Evolutionary conservation across 2,797 vertebrate genomes (phyloP).

Genomic region (Erithacus rubecula): DNA sequence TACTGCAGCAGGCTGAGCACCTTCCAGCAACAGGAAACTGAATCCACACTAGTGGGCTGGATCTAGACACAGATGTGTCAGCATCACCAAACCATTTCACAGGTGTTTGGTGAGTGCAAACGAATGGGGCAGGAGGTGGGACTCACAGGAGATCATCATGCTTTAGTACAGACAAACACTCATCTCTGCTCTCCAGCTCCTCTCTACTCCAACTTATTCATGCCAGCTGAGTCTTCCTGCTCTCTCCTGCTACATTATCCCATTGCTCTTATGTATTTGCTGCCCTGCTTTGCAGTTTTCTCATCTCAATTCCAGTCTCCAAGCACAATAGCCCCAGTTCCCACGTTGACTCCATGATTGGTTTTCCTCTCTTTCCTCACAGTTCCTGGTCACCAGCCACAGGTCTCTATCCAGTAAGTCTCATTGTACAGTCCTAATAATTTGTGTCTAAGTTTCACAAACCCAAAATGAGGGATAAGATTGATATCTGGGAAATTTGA

Average conservation of each 20-base stretch:
- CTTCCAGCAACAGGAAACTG: not conserved
- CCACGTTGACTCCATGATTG: fast-evolving
- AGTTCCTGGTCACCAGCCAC: not conserved
- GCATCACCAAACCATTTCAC: not conserved
- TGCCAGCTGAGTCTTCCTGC: not conserved
- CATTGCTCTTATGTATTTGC: not conserved
- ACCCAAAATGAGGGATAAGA: not conserved
- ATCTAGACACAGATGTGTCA: not conserved
- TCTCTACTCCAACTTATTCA: not conserved
- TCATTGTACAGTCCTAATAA: not conserved
- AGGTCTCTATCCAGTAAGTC: not conserved
- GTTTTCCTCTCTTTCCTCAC: not conserved
- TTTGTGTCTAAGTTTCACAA: not conserved
- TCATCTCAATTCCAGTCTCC: not conserved
- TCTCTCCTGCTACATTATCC: not conserved
- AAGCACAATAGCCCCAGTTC: not conserved
- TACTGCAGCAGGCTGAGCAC: not conserved
- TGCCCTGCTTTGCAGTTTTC: not conserved
- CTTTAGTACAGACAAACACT: not conserved
- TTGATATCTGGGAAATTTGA: not conserved
- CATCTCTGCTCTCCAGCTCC: not conserved
- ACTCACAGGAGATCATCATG: not conserved
- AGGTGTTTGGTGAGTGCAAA: not conserved
- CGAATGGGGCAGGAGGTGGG: not conserved
- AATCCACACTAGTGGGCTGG: not conserved